These are phyloP conservation scores for Chrysotoxum bicinctum DNA, from an alignment of 2,888 invertebrate species.

Conservation along the genomic window DNA sequence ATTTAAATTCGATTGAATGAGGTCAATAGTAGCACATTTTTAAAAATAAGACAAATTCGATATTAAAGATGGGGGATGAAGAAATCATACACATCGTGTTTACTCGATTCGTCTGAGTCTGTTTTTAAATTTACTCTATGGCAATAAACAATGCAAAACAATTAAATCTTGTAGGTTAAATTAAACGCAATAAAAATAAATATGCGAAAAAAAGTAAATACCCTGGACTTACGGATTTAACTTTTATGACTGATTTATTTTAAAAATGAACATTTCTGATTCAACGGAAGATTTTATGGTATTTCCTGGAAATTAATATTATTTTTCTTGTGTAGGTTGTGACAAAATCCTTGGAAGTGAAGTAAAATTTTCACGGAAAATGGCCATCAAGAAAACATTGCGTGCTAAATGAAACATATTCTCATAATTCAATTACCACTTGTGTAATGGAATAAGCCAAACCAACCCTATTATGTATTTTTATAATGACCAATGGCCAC, in stretches of 20 bases:
- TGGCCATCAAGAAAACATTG: neutral
- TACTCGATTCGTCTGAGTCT: conserved; percentile 32
- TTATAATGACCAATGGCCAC: neutral
- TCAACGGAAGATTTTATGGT: conserved; percentile 1
- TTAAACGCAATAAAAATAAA: conserved; percentile 28
- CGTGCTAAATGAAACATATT: neutral
- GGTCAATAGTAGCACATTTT: neutral
- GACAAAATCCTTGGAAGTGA: neutral
- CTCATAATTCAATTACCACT: neutral
- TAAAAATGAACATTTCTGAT: neutral
- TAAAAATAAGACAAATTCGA: conserved; percentile 9
- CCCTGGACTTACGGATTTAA: neutral
- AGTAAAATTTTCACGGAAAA: neutral
- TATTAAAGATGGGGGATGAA: conserved; percentile 11
- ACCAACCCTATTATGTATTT: neutral
- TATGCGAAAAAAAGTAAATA: neutral
- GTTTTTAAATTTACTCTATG: conserved; percentile 46
- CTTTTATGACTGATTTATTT: conserved; percentile 3
- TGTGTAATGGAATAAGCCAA: neutral
- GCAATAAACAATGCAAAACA: conserved; percentile 36
- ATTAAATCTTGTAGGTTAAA: conserved; percentile 44
- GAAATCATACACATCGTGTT: conserved; percentile 23
- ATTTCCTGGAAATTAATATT: neutral
- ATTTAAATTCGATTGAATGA: neutral
- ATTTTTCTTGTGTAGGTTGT: neutral